Conservation (phyloP, 2,797 vertebrate genomes). For the Parambassis ranga region DNA sequence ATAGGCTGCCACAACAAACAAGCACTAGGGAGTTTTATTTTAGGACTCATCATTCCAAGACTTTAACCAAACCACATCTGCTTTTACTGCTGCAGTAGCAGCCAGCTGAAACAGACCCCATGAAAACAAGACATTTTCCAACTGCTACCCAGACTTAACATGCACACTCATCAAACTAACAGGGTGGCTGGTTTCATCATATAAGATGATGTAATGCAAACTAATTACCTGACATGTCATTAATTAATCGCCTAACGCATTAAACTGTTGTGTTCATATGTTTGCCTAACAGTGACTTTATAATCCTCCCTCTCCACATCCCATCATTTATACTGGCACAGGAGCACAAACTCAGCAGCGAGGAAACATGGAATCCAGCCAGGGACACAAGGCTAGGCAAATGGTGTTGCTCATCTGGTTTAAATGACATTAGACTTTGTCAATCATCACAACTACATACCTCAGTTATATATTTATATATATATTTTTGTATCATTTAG, state of each 20-base stretch:
- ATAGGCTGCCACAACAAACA: background rate
- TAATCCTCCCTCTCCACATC: slow-evolving; percentile 46
- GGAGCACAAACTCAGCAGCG: slow-evolving; percentile 19
- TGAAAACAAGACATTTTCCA: background rate
- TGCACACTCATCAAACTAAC: slow-evolving; percentile 9
- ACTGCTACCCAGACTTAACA: slow-evolving; percentile 6
- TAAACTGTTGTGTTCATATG: slow-evolving; percentile 32
- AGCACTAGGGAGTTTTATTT: background rate
- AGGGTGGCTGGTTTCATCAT: slow-evolving; percentile 25
- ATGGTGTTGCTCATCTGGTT: slow-evolving; percentile 47
- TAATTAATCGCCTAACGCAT: slow-evolving; percentile 41
- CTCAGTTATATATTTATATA: slow-evolving; percentile 17
- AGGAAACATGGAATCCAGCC: slow-evolving; percentile 44
- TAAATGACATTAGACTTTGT: slow-evolving; percentile 51
- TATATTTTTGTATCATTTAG: slow-evolving; percentile 7
- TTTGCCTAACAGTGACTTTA: slow-evolving; percentile 48
- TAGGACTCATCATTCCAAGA: slow-evolving; percentile 1
- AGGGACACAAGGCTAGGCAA: slow-evolving; percentile 27
- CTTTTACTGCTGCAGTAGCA: background rate
- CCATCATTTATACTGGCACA: slow-evolving; percentile 25
- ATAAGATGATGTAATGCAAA: slow-evolving; percentile 47
- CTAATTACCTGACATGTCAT: slow-evolving; percentile 54
- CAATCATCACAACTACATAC: slow-evolving; percentile 40
- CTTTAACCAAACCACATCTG: background rate
- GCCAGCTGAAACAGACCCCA: background rate